These are phyloP conservation scores for Nannoperca obscura DNA, from an alignment of 2,797 vertebrate species.

Conservation along the genomic window DNA sequence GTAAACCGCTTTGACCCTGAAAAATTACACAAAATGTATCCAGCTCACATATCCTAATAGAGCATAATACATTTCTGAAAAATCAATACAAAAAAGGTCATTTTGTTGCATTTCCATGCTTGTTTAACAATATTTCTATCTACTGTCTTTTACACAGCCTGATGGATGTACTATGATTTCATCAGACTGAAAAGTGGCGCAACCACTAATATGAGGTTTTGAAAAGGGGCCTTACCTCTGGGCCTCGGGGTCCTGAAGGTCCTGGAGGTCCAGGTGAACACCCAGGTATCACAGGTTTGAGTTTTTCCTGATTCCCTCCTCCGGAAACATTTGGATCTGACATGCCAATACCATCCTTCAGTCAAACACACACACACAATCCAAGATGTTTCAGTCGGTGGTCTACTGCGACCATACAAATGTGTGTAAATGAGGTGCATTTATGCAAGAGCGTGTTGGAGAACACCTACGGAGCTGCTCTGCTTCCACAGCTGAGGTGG, in stretches of 20 bases:
- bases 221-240: conserved; percentile 81
- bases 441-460: background rate
- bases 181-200: conserved; percentile 11
- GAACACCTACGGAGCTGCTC: conserved; percentile 80
- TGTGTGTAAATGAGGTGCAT: background rate
- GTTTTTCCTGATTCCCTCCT: conserved; percentile 41
- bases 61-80: conserved; percentile 19
- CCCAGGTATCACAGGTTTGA: conserved; percentile 48
- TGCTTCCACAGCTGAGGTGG: conserved; percentile 84
- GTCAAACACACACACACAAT: conserved; percentile 17
- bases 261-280: conserved; percentile 81
- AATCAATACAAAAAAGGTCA: conserved; percentile 53
- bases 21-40: conserved; percentile 56
- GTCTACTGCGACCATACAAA: background rate
- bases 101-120: conserved; percentile 20
- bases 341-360: conserved; percentile 52
- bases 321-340: conserved; percentile 46
- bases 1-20: conserved; percentile 90
- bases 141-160: background rate
- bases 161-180: conserved; percentile 24
- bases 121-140: conserved; percentile 34
- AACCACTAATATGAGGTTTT: background rate
- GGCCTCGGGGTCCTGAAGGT: conserved; percentile 87
- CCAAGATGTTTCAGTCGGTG: conserved; percentile 7
- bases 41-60: conserved; percentile 29